Base-by-base conservation (phyloP, 2,113 vertebrate genomes). In the Notothenia rossii region DNA sequence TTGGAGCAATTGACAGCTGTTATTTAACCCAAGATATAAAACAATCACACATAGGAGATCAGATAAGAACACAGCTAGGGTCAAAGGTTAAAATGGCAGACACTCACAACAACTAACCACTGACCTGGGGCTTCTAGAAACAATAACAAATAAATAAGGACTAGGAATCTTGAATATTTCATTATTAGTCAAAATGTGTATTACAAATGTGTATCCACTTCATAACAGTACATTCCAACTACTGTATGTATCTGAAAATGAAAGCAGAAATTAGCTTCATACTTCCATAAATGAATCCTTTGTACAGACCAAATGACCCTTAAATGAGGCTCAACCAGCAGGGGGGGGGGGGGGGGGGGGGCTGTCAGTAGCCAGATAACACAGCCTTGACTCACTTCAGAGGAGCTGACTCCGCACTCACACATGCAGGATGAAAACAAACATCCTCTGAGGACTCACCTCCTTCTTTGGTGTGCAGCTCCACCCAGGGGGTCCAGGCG, bases 401-500 rank as follows among this genome's bases (percentile, higher is more conserved):
- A 50, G 22, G 75, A 56, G 51, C 15, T 61, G 73, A 18, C 48
- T 49, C 48, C 18, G 50, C 72, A 53, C 60, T 29, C 0, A 48
- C 61, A 56, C 46, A 50, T 72, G 18, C 63, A 59, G 20, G 11
- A 13, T 72, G 45, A 70, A 71, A 76, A 55, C 75, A 87, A 83
- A 72, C 66, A 62, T 50, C 63, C 60, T 77, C 11, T 54, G 22
- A 6, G 4, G 60, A 9, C 91, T 86, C 91, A 96, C 96, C 96
- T 94, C 95, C 96, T 94, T 96, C 95, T 56, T 72, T 71, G 45
- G 96, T 96, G 62, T 53, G 80, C 33, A 95, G 83, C 15, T 90
- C 83, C 56, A 92, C 75, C 96, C 97, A 97, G 56, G 94, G 91
- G 0, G 95, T 96, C 97, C 97, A 98, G 4, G 92, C 91, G 0